These are phyloP conservation scores for Diplodus sargus DNA, from an alignment of 2,797 vertebrate genomes.

Conservation along the genomic window DNA sequence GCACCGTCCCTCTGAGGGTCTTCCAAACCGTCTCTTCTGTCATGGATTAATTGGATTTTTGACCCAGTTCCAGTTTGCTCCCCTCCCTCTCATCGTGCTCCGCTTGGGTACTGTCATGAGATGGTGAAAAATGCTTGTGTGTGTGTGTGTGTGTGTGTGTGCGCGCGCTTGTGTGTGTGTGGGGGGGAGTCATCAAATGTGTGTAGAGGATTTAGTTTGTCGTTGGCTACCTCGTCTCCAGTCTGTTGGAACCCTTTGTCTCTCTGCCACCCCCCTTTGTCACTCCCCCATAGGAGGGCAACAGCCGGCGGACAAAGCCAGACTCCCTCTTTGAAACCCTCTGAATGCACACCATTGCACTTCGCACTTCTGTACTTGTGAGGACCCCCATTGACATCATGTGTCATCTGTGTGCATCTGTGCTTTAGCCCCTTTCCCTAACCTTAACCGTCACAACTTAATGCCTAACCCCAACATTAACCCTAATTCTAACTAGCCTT, in stretches of 20 bases:
- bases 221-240: conserved; percentile 52
- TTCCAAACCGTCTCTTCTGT: conserved; percentile 58
- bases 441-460: too few relatives aligned
- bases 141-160: conserved; percentile 15
- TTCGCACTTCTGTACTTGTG: too few relatives aligned
- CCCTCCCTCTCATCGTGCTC: conserved; percentile 45
- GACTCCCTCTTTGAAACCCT: conserved; percentile 50
- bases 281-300: conserved; percentile 36
- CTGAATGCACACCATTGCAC: conserved; percentile 4
- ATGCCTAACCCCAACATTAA: too few relatives aligned
- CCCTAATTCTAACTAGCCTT: too few relatives aligned
- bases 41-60: conserved; percentile 83
- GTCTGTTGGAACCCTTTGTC: conserved; percentile 71
- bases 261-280: conserved; percentile 27
- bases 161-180: neutral
- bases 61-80: conserved; percentile 74
- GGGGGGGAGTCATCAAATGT: conserved; percentile 8
- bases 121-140: conserved; percentile 33
- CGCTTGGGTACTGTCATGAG: conserved; percentile 45
- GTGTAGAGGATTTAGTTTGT: conserved; percentile 57
- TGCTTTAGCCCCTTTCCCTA: too few relatives aligned
- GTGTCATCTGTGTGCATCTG: too few relatives aligned
- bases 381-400: too few relatives aligned
- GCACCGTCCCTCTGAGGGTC: conserved; percentile 50
- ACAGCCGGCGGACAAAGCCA: conserved; percentile 57